Conservation (phyloP, 1,140 invertebrate species). For the Drosophila orena region DNA sequence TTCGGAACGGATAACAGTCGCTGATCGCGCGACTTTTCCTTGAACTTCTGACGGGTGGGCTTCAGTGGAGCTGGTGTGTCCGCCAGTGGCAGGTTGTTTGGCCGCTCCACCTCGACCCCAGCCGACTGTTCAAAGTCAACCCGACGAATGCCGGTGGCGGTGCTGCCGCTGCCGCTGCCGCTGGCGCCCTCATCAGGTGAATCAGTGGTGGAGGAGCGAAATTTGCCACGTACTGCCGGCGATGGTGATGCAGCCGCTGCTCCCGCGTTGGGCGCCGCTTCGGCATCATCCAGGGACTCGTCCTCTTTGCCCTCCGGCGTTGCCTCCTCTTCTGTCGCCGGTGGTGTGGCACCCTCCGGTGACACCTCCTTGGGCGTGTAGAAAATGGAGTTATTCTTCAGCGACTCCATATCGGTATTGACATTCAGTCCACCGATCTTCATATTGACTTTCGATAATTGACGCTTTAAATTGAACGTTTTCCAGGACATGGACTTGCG, state of each 20-base stretch:
- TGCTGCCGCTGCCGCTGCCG: background rate
- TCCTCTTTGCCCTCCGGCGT: slow-evolving; percentile 60
- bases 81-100: slow-evolving; percentile 67
- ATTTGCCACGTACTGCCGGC: slow-evolving; percentile 32
- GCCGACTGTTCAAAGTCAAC: slow-evolving; percentile 51
- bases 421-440: slow-evolving; percentile 86
- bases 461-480: slow-evolving; percentile 91
- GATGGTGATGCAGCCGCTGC: slow-evolving; percentile 3
- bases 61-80: slow-evolving; percentile 85
- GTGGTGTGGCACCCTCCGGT: slow-evolving; percentile 52
- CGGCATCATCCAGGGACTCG: slow-evolving; percentile 44
- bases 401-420: slow-evolving; percentile 86
- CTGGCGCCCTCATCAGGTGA: slow-evolving; percentile 28
- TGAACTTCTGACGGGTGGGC: slow-evolving; percentile 87
- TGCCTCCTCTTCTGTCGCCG: slow-evolving; percentile 23
- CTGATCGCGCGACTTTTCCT: slow-evolving; percentile 87
- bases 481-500: slow-evolving; percentile 89
- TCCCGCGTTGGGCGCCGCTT: slow-evolving; percentile 4
- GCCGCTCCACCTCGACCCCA: slow-evolving; percentile 53
- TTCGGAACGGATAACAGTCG: slow-evolving; percentile 91
- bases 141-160: slow-evolving; percentile 12
- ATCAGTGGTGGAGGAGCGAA: slow-evolving; percentile 49
- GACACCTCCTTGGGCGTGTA: slow-evolving; percentile 85
- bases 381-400: slow-evolving; percentile 85
- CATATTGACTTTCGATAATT: slow-evolving; percentile 92